Evolutionary conservation across 2,113 vertebrate species (phyloP).

Genomic region (Suricata suricatta): DNA sequence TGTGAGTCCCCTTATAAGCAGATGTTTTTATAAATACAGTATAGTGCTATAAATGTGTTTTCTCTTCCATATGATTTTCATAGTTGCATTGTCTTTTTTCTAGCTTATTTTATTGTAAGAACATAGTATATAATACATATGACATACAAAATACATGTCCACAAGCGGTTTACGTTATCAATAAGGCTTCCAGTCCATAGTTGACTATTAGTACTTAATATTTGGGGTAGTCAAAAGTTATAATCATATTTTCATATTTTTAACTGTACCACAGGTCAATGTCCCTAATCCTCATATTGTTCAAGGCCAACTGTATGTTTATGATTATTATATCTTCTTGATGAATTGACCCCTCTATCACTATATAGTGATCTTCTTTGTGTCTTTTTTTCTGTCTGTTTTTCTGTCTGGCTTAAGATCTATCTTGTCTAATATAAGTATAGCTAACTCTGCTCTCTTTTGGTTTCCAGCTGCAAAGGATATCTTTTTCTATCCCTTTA

Average conservation of each 20-base stretch:
- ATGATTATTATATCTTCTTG: neutral
- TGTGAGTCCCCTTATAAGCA: neutral
- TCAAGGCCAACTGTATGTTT: neutral
- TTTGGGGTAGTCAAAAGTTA: neutral
- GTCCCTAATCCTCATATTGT: neutral
- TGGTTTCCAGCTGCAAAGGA: neutral
- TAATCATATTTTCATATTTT: neutral
- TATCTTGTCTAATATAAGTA: neutral
- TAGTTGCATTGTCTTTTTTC: neutral
- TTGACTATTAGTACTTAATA: neutral
- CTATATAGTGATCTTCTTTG: neutral
- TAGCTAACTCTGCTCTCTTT: neutral
- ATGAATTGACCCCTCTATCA: neutral
- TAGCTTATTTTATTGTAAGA: neutral
- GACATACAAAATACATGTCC: neutral
- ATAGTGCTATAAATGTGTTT: neutral
- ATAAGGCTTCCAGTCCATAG: neutral
- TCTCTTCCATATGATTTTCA: neutral
- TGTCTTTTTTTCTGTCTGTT: neutral
- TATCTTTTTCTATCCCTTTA: neutral
- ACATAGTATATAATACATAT: neutral
- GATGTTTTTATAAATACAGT: neutral
- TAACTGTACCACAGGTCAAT: neutral
- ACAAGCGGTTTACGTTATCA: neutral
- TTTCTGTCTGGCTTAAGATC: neutral